phyloP scores from a whole-genome alignment of 2,888 invertebrate species.

The Temnothorax rugatulus region DNA sequence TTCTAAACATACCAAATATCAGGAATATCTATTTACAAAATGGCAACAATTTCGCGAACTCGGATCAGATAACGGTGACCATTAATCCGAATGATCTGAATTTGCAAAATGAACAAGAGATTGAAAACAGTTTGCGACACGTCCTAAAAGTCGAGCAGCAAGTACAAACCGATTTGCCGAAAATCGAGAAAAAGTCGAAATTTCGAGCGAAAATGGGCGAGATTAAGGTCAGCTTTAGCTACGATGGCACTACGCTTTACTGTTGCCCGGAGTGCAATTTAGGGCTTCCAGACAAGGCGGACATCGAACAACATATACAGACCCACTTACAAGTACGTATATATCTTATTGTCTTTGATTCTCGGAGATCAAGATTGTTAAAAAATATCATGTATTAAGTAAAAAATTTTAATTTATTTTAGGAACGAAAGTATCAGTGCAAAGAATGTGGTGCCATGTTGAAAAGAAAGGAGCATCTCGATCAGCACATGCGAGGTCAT shows the following conservation, averaged over 20 bases:
- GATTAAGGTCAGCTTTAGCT: constrained; percentile 83
- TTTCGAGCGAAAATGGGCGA: constrained; percentile 85
- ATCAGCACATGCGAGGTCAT: constrained; percentile 87
- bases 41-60: constrained; percentile 78
- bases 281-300: constrained; percentile 85
- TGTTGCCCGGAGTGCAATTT: constrained; percentile 87
- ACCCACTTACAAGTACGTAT: constrained; percentile 82
- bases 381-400: neutral
- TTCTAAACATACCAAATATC: constrained; percentile 85
- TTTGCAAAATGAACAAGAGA: constrained; percentile 79
- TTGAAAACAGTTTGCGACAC: constrained; percentile 64
- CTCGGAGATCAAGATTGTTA: neutral
- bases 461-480: constrained; percentile 87
- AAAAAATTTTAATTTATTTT: constrained; percentile 50
- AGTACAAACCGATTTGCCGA: constrained; percentile 79
- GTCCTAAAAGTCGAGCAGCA: constrained; percentile 77
- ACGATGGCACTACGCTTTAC: constrained; percentile 86
- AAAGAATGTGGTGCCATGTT: constrained; percentile 87
- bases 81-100: constrained; percentile 83
- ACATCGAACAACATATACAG: constrained; percentile 86
- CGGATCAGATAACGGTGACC: constrained; percentile 80
- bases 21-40: constrained; percentile 80
- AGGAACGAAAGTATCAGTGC: constrained; percentile 87
- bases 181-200: constrained; percentile 84
- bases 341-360: neutral